Base-by-base conservation (phyloP, 2,113 vertebrate species). In the Cricetomys ansorgei region DNA sequence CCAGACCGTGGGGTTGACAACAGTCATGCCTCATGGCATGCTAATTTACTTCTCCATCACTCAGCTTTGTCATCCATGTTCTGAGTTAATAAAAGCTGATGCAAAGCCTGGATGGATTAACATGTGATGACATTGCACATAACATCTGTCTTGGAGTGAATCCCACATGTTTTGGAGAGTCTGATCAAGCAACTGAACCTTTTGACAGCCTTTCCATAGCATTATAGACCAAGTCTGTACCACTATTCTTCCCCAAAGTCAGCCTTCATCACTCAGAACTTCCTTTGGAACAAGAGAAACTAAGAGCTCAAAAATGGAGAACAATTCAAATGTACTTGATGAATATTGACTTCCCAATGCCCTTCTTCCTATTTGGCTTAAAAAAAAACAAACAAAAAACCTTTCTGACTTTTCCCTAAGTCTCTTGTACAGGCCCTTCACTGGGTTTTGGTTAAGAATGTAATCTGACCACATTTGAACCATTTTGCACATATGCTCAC, bases 241-340 rank as follows among this genome's bases (percentile, higher is more conserved):
- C 69, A 45, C 70, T 70, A 37, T 53, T 13, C 55, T 80, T 89
- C 37, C 57, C 57, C 79, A 93, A 90, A 94, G 65, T 48, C 80
- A 72, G 6, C 23, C 76, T 83, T 95, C 91, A 65, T 80, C 79
- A 69, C 7, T n/a, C 50, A 94, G 59, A 10, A 67, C 10, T 92
- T 95, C 9, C 37, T 73, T 55, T 69, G n/a, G 92, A 95, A 77
- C 5, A 76, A 94, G 87, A 94, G 15, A 92, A 93, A 94, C 43
- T 88, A 67, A 19, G 21, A 17, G 5, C 53, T 85, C 81, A 94
- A 86, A 86, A 69, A 29, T 64, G 43, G 73, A 84, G 31, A 31
- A 86, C 48, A 48, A 83, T 34, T 94, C 94, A 83, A 80, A 0
- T 87, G 67, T 62, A 73, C 16, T 85, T 91, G 65, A 45, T 89